phyloP scores from a whole-genome alignment of 2,888 invertebrate genomes.

The Drosophila seclusa region DNA sequence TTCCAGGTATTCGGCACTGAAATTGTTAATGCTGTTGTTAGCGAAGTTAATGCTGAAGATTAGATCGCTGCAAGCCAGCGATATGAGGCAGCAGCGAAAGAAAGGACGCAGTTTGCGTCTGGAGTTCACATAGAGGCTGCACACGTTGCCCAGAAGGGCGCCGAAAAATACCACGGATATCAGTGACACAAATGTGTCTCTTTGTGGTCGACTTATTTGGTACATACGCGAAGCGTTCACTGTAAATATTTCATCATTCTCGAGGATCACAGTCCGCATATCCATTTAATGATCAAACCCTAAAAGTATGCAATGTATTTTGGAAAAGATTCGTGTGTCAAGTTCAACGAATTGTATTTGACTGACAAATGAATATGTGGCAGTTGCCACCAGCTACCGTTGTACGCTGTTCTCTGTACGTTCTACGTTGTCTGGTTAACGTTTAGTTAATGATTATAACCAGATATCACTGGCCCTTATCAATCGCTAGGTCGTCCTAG shows the following conservation, averaged over 20 bases:
- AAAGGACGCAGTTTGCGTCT: conserved; percentile 86
- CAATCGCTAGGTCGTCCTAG: conserved; percentile 36
- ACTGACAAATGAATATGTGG: conserved; percentile 35
- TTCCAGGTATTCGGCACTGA: conserved; percentile 72
- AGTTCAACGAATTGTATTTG: conserved; percentile 3
- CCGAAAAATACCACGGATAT: conserved; percentile 59
- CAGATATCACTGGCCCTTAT: conserved; percentile 46
- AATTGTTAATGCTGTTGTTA: conserved; percentile 76
- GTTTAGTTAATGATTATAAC: conserved; percentile 42
- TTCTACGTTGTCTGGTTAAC: not conserved
- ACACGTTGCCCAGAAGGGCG: conserved; percentile 73
- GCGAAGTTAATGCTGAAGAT: conserved; percentile 78
- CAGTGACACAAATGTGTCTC: conserved; percentile 50
- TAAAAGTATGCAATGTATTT: conserved; percentile 58
- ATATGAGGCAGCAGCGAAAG: conserved; percentile 86
- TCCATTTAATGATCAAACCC: conserved; percentile 49
- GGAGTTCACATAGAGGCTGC: conserved; percentile 73
- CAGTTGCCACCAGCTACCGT: conserved; percentile 31
- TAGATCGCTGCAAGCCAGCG: conserved; percentile 85
- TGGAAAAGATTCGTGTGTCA: not conserved
- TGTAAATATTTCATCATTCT: not conserved
- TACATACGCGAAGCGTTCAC: conserved; percentile 60
- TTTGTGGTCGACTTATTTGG: conserved; percentile 50
- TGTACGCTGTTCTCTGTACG: not conserved
- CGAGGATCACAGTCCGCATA: conserved; percentile 24